These are phyloP conservation scores for Tholera decimalis DNA, from an alignment of 2,888 invertebrate genomes.

Conservation along the genomic window DNA sequence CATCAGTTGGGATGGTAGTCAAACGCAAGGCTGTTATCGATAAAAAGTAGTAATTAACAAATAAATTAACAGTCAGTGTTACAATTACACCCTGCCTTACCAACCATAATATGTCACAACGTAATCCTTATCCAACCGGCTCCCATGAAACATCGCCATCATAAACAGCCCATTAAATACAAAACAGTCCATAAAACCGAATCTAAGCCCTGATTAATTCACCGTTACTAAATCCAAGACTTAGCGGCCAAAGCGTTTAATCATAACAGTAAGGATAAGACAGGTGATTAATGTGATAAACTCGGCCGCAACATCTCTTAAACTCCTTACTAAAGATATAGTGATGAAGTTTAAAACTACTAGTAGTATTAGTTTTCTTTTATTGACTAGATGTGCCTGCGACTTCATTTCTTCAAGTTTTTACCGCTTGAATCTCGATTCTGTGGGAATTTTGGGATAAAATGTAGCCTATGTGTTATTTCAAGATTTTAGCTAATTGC, in stretches of 20 bases:
- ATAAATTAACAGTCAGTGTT: too few species aligned
- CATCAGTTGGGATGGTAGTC: too few species aligned
- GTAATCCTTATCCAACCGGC: conserved; percentile 50
- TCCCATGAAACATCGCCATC: conserved; percentile 52
- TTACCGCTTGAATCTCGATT: too few species aligned
- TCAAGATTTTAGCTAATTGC: too few species aligned
- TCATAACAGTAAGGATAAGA: conserved; percentile 61
- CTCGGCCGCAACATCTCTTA: conserved; percentile 43
- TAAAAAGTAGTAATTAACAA: too few species aligned
- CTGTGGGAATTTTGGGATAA: too few species aligned
- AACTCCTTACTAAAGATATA: conserved; percentile 5
- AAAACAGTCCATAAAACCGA: conserved; percentile 64
- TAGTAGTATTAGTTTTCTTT: too few species aligned
- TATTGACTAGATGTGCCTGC: too few species aligned
- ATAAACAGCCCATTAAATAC: conserved; percentile 64
- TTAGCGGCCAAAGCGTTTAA: conserved; percentile 62
- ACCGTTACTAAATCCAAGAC: conserved; percentile 62
- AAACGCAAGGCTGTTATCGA: too few species aligned
- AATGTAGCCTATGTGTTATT: too few species aligned
- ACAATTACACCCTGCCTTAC: too few species aligned
- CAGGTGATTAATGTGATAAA: conserved; percentile 64
- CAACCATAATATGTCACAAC: conserved; percentile 5
- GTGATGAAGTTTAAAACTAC: conserved; percentile 4
- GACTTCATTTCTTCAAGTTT: too few species aligned
- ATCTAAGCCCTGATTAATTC: conserved; percentile 62